Percentiles rank a stretch among this genome's conserved stretches.
Conservation (phyloP, 2,113 vertebrate species). For the Mus spicilegus region DNA sequence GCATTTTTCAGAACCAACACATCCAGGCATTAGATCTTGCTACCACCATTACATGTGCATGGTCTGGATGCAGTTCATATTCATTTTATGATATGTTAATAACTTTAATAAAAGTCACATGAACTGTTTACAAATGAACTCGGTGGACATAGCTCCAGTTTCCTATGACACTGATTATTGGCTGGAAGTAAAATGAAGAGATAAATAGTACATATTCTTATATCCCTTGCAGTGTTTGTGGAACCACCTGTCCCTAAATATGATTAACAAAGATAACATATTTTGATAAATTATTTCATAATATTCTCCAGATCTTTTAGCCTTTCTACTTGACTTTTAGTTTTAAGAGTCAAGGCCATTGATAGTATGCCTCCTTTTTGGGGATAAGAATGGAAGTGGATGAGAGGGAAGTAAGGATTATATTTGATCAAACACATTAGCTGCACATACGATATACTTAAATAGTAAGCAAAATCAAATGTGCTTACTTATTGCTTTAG, state of each 20-base stretch:
- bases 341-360: not conserved
- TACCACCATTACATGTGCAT: not conserved
- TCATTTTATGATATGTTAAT: not conserved
- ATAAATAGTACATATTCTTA: not conserved
- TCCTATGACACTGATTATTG: not conserved
- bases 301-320: not conserved
- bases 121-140: not conserved
- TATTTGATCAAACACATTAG: not conserved
- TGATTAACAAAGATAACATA: not conserved
- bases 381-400: not conserved
- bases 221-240: not conserved
- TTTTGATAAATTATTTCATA: not conserved
- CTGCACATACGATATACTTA: not conserved
- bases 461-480: not conserved
- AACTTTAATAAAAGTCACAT: not conserved
- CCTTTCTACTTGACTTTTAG: not conserved
- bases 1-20: not conserved
- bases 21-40: not conserved
- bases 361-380: not conserved
- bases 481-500: not conserved
- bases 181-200: not conserved
- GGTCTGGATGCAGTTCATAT: not conserved
- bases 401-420: not conserved
- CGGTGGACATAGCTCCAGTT: not conserved
- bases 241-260: not conserved